Conservation (phyloP, 2,888 invertebrate genomes). For the Cosmorhoe ocellata region DNA sequence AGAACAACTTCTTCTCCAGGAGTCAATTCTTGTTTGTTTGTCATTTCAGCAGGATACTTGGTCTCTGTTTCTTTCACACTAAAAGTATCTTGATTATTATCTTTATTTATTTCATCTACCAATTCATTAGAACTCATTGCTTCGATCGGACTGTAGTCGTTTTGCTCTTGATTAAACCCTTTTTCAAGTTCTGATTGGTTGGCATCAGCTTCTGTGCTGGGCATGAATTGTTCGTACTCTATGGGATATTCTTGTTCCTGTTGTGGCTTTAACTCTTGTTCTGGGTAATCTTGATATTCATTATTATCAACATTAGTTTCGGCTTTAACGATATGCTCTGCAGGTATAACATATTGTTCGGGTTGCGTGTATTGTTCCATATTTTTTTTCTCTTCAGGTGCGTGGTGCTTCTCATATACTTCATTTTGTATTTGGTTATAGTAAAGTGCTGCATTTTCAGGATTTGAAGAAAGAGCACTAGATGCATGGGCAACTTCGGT, state of each 20-base stretch:
- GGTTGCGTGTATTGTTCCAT: constrained; percentile 2
- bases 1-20: constrained; percentile 34
- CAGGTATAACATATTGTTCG: constrained; percentile 4
- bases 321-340: constrained; percentile 12
- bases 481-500: constrained; percentile 1
- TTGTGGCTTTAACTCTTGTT: constrained; percentile 15
- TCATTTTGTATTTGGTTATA: constrained; percentile 11
- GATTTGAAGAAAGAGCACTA: constrained; percentile 1
- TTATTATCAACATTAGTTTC: constrained; percentile 7
- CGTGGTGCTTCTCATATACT: constrained; percentile 4
- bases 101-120: constrained; percentile 28
- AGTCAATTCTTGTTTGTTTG: constrained; percentile 39
- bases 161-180: constrained; percentile 28
- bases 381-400: constrained; percentile 1
- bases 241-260: constrained; percentile 12
- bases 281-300: constrained; percentile 20
- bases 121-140: constrained; percentile 30
- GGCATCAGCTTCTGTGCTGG: constrained; percentile 21
- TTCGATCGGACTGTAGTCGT: constrained; percentile 30
- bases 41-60: constrained; percentile 39
- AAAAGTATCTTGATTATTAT: constrained; percentile 20
- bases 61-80: constrained; percentile 15
- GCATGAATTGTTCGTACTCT: constrained; percentile 22
- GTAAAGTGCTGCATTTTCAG: constrained; percentile 7
- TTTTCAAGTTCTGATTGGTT: constrained; percentile 25